phyloP scores from a whole-genome alignment of 2,888 invertebrate genomes.

The Mythimna albipuncta region DNA sequence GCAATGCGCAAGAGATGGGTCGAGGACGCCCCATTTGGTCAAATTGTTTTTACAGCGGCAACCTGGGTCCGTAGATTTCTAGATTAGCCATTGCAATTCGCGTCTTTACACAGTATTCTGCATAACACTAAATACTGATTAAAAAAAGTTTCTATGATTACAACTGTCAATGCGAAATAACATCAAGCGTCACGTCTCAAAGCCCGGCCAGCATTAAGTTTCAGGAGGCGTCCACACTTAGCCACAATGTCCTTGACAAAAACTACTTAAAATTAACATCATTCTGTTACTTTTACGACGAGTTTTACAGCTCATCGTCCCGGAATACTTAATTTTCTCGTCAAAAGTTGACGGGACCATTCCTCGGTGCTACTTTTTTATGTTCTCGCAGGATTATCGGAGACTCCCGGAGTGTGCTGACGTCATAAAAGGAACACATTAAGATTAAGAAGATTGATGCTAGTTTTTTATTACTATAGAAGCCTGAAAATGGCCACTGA shows the following conservation, averaged over 20 bases:
- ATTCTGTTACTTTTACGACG: slow-evolving; percentile 47
- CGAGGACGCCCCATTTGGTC: too few species aligned
- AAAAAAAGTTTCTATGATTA: not conserved
- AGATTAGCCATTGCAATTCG: too few species aligned
- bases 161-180: slow-evolving; percentile 2
- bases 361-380: slow-evolving; percentile 51
- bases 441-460: slow-evolving; percentile 55
- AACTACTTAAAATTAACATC: slow-evolving; percentile 61
- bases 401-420: slow-evolving; percentile 36
- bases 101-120: too few species aligned
- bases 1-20: too few species aligned
- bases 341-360: slow-evolving; percentile 55
- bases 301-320: slow-evolving; percentile 59
- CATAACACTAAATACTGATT: too few species aligned
- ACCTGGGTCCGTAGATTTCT: too few species aligned
- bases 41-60: too few species aligned
- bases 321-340: slow-evolving; percentile 59
- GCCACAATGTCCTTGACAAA: slow-evolving; percentile 48
- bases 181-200: slow-evolving; percentile 19
- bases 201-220: slow-evolving; percentile 28
- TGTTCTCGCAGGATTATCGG: slow-evolving; percentile 42
- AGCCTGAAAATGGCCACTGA: slow-evolving; percentile 25
- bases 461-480: slow-evolving; percentile 43
- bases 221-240: slow-evolving; percentile 33
- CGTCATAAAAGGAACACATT: slow-evolving; percentile 56